Base-by-base conservation (phyloP, 2,888 invertebrate species). In the Hemaris fuciformis region DNA sequence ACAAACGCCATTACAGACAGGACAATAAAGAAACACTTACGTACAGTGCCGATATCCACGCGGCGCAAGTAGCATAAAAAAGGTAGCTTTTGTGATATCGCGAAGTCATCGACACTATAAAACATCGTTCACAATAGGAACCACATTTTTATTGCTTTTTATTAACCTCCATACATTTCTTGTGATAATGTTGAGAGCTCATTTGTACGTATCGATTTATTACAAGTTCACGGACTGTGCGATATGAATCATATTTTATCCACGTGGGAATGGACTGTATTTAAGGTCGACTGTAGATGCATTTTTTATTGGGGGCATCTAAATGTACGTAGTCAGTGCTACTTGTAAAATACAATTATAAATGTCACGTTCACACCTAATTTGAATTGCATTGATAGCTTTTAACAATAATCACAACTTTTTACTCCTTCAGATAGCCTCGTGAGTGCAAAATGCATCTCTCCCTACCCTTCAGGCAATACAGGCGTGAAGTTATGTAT, bases 201-300 rank as follows among this genome's bases (percentile, higher is more conserved):
- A 48, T 60, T 60, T 60, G 60, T 60, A 60, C 25, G 25, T 53
- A 38, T 60, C 60, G 46, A 60, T 53, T 53, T 42, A 57, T 31
- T 34, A 61, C 63, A 67, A 65, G 62, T 68, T 66, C 63, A 62
- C 60, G 63, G 61, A 64, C 64, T 64, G 25, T 20, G 13, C 38
- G 23, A 53, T 53, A 18, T 45, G 42, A 18, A 34, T 46, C 34
- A 34, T 34, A 20, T 43, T 48, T 53, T 31, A 53, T 10, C 18
- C 10, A 31, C 27, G 15, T 53, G 18, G 27, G 27, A 53, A 18
- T 18, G 18, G 10, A 3, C 10, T 18, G 10, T 18, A 20, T 53
- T 18, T 8, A 53, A 53, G 22, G 10, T 25, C 3, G 18, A 10
- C 27, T 53, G 10, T 15, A 5, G 27, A n/a, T n/a, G n/a, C n/a